phyloP scores from a whole-genome alignment of 2,888 invertebrate species.

The Oscheius sp. region DNA sequence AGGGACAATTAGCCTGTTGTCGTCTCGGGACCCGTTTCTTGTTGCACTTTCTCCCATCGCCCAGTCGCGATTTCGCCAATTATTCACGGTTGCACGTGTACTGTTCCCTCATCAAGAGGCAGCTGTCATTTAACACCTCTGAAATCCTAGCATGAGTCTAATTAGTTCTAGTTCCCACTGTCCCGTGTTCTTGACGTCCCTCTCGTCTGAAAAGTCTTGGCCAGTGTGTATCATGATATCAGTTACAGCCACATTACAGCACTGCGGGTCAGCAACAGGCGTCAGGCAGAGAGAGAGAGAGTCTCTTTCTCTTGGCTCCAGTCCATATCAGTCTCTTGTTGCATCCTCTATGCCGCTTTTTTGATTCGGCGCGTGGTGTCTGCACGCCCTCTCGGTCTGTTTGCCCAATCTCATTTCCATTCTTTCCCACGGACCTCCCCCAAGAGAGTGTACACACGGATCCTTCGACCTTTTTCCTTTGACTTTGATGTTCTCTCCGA shows the following conservation, averaged over 20 bases:
- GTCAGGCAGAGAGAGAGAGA: background rate
- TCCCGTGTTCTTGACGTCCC: background rate
- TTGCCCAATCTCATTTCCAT: slow-evolving; percentile 33
- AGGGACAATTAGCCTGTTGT: slow-evolving; percentile 8
- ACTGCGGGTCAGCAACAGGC: slow-evolving; percentile 11
- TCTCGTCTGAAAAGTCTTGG: background rate
- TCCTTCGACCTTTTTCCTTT: background rate
- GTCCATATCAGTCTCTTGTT: slow-evolving; percentile 2
- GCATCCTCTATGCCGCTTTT: background rate
- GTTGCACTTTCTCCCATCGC: slow-evolving; percentile 15
- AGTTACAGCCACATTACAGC: slow-evolving; percentile 29
- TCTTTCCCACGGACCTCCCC: slow-evolving; percentile 32
- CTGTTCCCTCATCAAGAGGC: background rate
- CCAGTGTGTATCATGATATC: slow-evolving; percentile 35
- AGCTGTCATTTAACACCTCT: slow-evolving; percentile 24
- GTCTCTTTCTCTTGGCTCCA: background rate
- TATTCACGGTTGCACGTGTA: too few species aligned
- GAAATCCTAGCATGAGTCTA: slow-evolving; percentile 3
- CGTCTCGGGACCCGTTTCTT: slow-evolving; percentile 23
- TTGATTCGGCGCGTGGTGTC: slow-evolving; percentile 23
- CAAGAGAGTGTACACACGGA: slow-evolving; percentile 30
- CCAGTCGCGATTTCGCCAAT: background rate
- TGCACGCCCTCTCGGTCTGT: slow-evolving; percentile 23
- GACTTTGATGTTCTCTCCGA: background rate
- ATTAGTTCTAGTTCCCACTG: background rate